phyloP scores from a whole-genome alignment of 2,797 vertebrate genomes.

The Crocodylus rhombifer region DNA sequence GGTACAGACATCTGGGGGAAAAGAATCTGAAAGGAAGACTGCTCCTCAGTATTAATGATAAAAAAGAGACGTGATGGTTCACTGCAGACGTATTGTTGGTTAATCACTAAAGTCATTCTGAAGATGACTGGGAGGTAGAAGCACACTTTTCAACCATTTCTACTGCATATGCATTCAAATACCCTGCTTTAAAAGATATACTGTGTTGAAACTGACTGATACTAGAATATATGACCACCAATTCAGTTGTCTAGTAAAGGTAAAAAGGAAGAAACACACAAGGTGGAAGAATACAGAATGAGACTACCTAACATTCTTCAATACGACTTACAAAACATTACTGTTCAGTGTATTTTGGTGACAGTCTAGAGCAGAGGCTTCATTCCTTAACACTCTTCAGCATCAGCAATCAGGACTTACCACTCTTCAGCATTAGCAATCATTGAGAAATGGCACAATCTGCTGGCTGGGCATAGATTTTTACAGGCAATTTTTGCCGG shows the following conservation, averaged over 20 bases:
- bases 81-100: constrained; percentile 44
- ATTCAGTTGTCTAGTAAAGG: not conserved
- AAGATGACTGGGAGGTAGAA: constrained; percentile 59
- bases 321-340: not conserved
- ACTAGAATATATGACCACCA: constrained; percentile 50
- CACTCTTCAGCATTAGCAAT: not conserved
- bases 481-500: not conserved
- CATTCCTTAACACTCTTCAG: not conserved
- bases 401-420: not conserved
- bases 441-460: not conserved
- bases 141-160: constrained; percentile 62
- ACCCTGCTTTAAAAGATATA: constrained; percentile 62
- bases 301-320: not conserved
- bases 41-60: constrained; percentile 53
- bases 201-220: constrained; percentile 54
- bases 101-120: constrained; percentile 67
- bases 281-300: constrained; percentile 41
- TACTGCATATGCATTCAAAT: constrained; percentile 69
- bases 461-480: not conserved
- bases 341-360: not conserved
- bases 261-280: constrained; percentile 28
- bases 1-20: not conserved
- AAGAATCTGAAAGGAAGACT: constrained; percentile 50
- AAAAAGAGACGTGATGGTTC: constrained; percentile 58
- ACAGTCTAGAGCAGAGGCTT: not conserved